A percentile compares a stretch with the other conserved stretches of the same genome.
Evolutionary conservation across 2,113 vertebrate genomes (phyloP).

Genomic region (Oenanthe oenanthe): DNA sequence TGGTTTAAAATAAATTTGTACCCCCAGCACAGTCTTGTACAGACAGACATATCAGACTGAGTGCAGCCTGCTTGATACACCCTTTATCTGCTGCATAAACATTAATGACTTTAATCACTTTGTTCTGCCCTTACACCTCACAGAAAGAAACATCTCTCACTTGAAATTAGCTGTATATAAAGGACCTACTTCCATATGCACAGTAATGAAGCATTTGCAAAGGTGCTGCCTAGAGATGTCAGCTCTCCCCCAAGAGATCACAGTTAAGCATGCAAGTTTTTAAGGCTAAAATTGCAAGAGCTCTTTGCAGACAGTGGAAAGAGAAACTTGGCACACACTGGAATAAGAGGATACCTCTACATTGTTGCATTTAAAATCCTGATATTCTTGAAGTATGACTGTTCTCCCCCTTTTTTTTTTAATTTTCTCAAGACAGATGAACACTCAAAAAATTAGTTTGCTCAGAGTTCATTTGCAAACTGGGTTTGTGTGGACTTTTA

Average conservation of each 20-base stretch:
- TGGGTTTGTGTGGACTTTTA: too few relatives aligned
- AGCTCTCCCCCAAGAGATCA: background rate
- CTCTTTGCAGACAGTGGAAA: background rate
- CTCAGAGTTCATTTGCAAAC: background rate
- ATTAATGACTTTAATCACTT: slow-evolving; percentile 39
- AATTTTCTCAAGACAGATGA: background rate
- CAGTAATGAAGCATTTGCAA: background rate
- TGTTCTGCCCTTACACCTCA: slow-evolving; percentile 20
- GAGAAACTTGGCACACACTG: background rate
- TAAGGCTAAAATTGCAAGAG: slow-evolving; percentile 23
- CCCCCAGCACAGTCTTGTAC: background rate
- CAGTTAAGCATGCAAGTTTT: background rate
- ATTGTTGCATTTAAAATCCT: background rate
- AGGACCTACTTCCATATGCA: slow-evolving; percentile 10
- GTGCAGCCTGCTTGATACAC: background rate
- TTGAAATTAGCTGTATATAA: background rate
- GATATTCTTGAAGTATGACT: background rate
- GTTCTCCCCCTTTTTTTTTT: accelerated
- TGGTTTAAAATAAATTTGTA: background rate
- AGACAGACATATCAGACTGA: background rate
- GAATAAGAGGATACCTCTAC: background rate
- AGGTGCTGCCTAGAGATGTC: background rate
- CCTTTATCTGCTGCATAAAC: slow-evolving; percentile 10
- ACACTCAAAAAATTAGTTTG: background rate
- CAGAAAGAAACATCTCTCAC: background rate